Evolutionary conservation across 2,888 invertebrate genomes (phyloP), one percentile per base, ranked within the genome.

Genomic region (Eugnorisma glareosa): DNA sequence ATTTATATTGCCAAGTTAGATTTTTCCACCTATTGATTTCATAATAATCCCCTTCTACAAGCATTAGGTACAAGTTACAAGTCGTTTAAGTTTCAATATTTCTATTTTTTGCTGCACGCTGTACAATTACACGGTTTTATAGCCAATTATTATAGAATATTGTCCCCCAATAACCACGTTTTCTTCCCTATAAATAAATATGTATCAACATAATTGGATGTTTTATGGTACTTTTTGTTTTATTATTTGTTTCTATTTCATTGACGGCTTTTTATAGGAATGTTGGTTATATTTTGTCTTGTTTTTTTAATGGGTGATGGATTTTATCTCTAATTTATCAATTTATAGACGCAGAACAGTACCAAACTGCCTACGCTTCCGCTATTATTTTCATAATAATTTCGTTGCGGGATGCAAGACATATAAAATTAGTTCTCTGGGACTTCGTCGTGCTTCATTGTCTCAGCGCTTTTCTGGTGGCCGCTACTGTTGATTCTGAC

Each of bases 141-240:
- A 81, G 90, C 93, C 94, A 94, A 94, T 94, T 94, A 94, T 89
- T 81, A 82, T 85, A 85, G 88, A 90, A 90, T 88, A 90, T 73
- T 79, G 85, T 88, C 86, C 87, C 89, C 84, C 40, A 68, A 87
- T 83, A 77, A 78, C 68, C 71, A 59, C 68, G 68, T 77, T 85
- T 80, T 85, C 78, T 75, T 78, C 81, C 79, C 75, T 80, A 83
- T 80, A 82, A 75, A 85, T 85, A 87, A 81, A 87, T 86, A 86
- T 75, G 76, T 83, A 45, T 63, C 67, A 77, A 72, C 67, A 45
- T 85, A 83, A 87, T 83, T 81, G 74, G 72, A 83, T 83, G 79
- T 86, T 83, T 82, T 86, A 80, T 77, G 72, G 37, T 69, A 78
- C 73, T 70, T 85, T 85, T 75, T 85, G 40, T 77, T 77, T 71